Evolutionary conservation across 2,888 invertebrate species (phyloP).

Genomic region (Coenonympha arcania): DNA sequence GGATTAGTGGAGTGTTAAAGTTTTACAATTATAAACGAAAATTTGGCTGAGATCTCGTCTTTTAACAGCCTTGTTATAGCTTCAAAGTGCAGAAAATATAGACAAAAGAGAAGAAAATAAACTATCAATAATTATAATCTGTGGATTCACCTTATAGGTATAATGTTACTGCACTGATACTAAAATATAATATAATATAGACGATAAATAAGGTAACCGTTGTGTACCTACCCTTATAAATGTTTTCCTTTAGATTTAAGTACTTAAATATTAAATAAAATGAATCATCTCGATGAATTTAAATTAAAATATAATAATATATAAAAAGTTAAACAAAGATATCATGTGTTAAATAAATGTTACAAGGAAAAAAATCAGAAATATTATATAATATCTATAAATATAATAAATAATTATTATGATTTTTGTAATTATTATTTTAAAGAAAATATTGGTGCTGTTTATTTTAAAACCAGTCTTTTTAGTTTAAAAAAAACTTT

Average conservation of each 20-base stretch:
- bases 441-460: conserved; percentile 1
- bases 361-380: conserved; percentile 5
- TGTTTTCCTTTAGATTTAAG: conserved; percentile 13
- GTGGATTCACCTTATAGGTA: too few species aligned
- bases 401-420: background rate
- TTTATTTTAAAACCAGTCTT: background rate
- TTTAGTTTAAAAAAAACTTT: conserved; percentile 12
- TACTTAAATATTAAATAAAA: conserved; percentile 7
- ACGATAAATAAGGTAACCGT: background rate
- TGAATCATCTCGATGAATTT: conserved; percentile 13
- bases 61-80: too few species aligned
- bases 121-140: too few species aligned
- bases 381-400: conserved; percentile 6
- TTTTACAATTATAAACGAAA: too few species aligned
- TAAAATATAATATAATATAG: background rate
- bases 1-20: too few species aligned
- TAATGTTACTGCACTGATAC: background rate
- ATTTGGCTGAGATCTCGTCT: too few species aligned
- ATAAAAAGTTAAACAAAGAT: conserved; percentile 9
- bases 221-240: background rate
- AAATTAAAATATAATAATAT: conserved; percentile 1
- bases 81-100: too few species aligned
- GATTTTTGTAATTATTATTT: background rate
- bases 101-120: too few species aligned
- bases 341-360: conserved; percentile 7